A percentile compares a stretch with the other conserved stretches of the same genome.
Evolutionary conservation across 2,113 vertebrate species (phyloP).

Genomic region (Melierax canorus): DNA sequence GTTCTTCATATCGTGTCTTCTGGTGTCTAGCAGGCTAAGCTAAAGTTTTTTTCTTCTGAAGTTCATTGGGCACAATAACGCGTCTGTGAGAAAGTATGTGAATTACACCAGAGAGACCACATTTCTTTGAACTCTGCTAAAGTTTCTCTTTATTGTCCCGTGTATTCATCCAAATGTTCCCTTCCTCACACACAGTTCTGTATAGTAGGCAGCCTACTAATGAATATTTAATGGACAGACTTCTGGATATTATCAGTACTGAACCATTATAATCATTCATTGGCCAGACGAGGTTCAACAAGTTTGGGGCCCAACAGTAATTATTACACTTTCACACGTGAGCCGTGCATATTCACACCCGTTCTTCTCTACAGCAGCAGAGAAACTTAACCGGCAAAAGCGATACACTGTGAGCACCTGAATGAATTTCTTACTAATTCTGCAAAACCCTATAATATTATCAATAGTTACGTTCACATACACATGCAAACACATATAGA

Average conservation of each 20-base stretch:
- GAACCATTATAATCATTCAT: background rate
- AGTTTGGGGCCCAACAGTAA: background rate
- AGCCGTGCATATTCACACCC: background rate
- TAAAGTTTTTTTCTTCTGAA: conserved; percentile 20
- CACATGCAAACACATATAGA: background rate
- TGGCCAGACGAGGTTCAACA: background rate
- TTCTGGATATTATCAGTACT: background rate
- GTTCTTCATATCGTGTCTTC: background rate
- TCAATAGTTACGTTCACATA: background rate
- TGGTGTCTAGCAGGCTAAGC: background rate
- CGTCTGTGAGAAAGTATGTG: background rate
- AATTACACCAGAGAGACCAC: background rate
- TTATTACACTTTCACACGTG: background rate
- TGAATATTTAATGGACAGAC: background rate
- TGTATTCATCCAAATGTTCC: background rate
- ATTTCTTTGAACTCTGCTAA: background rate
- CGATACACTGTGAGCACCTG: background rate
- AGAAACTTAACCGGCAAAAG: background rate
- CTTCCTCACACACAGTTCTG: background rate
- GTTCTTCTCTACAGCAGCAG: background rate
- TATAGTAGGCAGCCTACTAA: background rate
- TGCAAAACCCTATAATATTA: background rate
- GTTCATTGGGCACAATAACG: background rate
- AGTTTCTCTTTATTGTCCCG: background rate
- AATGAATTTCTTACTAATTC: background rate